A percentile compares a stretch with the other conserved stretches of the same genome.
phyloP scores from a whole-genome alignment of 2,797 vertebrate species.

The Fringilla coelebs region DNA sequence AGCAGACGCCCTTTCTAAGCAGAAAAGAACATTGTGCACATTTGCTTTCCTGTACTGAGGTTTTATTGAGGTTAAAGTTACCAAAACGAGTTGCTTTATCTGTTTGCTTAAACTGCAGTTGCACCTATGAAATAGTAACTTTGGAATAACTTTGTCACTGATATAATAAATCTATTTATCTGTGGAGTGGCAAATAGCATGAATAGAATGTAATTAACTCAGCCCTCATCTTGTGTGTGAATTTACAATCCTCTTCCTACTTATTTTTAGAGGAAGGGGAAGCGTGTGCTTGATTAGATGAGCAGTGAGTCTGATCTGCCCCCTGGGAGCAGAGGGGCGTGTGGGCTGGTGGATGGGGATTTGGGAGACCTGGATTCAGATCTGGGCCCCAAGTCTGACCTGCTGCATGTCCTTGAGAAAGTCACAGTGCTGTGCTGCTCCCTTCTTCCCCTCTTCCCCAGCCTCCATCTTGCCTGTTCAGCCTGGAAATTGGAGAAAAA shows the following conservation, averaged over 20 bases:
- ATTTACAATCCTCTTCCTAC: background rate
- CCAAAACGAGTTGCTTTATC: background rate
- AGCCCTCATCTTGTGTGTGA: background rate
- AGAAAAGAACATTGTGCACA: background rate
- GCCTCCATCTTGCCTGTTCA: background rate
- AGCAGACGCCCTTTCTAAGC: fast-evolving
- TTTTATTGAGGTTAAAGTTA: background rate
- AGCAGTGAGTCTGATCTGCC: background rate
- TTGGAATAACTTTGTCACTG: background rate
- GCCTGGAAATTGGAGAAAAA: background rate
- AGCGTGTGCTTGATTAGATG: background rate
- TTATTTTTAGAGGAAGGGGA: background rate
- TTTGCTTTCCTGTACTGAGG: background rate
- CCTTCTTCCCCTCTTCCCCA: background rate
- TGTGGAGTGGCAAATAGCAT: background rate
- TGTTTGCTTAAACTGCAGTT: background rate
- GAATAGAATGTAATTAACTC: background rate
- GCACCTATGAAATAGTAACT: background rate
- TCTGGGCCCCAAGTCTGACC: background rate
- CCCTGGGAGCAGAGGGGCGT: background rate
- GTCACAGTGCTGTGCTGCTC: background rate
- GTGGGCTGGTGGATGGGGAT: background rate
- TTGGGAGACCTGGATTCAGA: background rate
- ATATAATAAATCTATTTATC: fast-evolving
- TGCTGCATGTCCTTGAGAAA: background rate